A percentile compares a stretch with the other conserved stretches of the same genome.
Evolutionary conservation across 2,888 invertebrate genomes (phyloP).

Genomic region (Macroteleia sp.): DNA sequence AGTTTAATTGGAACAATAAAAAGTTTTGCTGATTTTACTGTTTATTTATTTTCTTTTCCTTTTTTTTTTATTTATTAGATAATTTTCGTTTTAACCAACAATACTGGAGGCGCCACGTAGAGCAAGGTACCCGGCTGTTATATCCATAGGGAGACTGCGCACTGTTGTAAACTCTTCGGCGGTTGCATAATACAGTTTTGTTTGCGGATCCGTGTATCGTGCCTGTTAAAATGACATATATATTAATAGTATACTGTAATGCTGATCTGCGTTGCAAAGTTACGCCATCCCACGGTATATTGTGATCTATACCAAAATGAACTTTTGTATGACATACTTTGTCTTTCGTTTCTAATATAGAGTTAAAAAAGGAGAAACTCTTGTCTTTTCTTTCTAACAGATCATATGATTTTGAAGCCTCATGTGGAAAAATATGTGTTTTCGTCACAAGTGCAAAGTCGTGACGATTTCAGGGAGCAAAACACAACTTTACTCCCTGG

Average conservation of each 20-base stretch:
- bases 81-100: slow-evolving; percentile 85
- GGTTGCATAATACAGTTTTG: slow-evolving; percentile 93
- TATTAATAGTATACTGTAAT: slow-evolving; percentile 25
- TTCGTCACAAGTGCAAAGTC: no score
- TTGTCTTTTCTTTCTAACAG: no score
- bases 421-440: no score
- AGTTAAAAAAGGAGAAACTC: no score
- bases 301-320: slow-evolving; percentile 61
- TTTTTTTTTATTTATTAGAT: slow-evolving; percentile 15
- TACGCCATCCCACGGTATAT: slow-evolving; percentile 45
- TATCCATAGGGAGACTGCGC: slow-evolving; percentile 94
- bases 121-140: slow-evolving; percentile 94
- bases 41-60: neutral
- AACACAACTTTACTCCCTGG: no score
- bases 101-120: slow-evolving; percentile 92
- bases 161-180: slow-evolving; percentile 95
- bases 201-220: slow-evolving; percentile 95
- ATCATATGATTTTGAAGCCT: no score
- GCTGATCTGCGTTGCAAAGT: slow-evolving; percentile 27
- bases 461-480: no score
- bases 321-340: slow-evolving; percentile 58
- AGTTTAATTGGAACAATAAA: no score
- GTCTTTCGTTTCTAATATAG: slow-evolving; percentile 64
- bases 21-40: no score
- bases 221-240: slow-evolving; percentile 84